phyloP scores from a whole-genome alignment of 2,888 invertebrate species.

The Heliconius ismenius region DNA sequence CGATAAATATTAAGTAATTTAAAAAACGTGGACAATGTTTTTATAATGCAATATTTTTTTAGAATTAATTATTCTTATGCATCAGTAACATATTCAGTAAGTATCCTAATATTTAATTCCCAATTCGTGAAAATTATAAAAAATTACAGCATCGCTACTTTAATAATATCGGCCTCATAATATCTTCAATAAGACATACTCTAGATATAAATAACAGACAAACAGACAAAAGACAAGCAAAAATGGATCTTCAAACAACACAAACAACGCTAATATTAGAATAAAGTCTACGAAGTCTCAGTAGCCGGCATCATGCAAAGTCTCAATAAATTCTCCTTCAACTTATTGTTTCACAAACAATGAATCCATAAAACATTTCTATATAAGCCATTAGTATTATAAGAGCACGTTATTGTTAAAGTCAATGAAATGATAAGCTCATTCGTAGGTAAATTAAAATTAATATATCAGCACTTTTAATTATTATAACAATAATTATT shows the following conservation, averaged over 20 bases:
- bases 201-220: not conserved
- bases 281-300: constrained; percentile 49
- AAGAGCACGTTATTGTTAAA: constrained; percentile 56
- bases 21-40: too few relatives aligned
- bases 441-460: constrained; percentile 49
- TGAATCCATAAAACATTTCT: constrained; percentile 74
- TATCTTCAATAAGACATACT: not conserved
- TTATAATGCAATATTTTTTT: too few relatives aligned
- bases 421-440: constrained; percentile 39
- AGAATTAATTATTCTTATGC: not conserved
- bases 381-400: constrained; percentile 72
- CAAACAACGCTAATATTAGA: constrained; percentile 43
- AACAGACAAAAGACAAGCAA: constrained; percentile 1
- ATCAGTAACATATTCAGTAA: not conserved
- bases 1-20: too few relatives aligned
- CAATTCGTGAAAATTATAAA: not conserved
- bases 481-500: constrained; percentile 6
- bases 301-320: constrained; percentile 46
- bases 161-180: not conserved
- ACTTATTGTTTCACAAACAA: constrained; percentile 72
- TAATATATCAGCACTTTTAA: constrained; percentile 43
- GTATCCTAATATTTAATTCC: too few relatives aligned
- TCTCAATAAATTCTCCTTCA: constrained; percentile 52
- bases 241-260: constrained; percentile 17
- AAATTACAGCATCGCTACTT: not conserved